Base-by-base conservation (phyloP, 2,888 invertebrate genomes). In the Erebia epiphron region DNA sequence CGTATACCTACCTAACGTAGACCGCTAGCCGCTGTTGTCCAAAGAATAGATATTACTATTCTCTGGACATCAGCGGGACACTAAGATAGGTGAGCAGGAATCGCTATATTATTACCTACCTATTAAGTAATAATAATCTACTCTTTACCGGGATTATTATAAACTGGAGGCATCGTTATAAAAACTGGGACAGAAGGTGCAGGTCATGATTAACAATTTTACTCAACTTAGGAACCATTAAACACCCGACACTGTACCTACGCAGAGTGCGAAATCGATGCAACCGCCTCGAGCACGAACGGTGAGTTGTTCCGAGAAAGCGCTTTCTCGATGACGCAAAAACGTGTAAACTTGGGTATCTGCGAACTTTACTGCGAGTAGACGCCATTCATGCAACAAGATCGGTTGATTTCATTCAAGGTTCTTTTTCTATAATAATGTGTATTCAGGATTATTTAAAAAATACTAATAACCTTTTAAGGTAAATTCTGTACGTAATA, bases 241-340 rank as follows among this genome's bases (percentile, higher is more conserved):
- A 64, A 46, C 61, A 66, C 46, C 70, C 66, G 70, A 46, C 46
- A 61, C 8, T 50, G 21, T 57, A n/a, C n/a, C n/a, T n/a, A 18
- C 11, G 43, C 16, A 56, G 67, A 67, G 56, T 68, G 68, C 70
- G 54, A 71, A 73, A 72, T 65, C 73, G 75, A 74, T 72, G 74
- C 75, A 75, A 75, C 69, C 52, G 54, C 54, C 8, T 18, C 61
- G 16, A 57, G 9, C 66, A 57, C 43, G 52, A 26, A 54, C 61
- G 63, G 65, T 70, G 71, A 71, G 35, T 71, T 65, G 73, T 68
- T 67, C 72, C 73, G 78, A 74, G 79, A 78, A 78, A 79, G 78
- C 78, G 79, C 77, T 79, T 79, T 79, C 79, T 76, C 75, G 62
- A 52, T 76, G 77, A 76, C 73, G 76, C 75, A 78, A 79, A 79